Conservation (phyloP, 2,113 vertebrate genomes). For the Dicentrarchus labrax region DNA sequence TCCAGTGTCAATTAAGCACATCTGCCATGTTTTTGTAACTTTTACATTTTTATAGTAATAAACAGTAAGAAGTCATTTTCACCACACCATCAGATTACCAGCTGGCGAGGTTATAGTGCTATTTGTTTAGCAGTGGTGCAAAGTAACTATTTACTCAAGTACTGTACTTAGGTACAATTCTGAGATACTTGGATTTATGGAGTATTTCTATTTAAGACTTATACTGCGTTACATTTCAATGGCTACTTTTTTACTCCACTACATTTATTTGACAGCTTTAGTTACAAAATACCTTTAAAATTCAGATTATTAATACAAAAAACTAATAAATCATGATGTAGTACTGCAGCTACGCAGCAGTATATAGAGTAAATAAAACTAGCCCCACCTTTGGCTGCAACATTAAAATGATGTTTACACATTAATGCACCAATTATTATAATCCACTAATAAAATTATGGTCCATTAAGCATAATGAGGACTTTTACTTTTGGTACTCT, state of each 20-base stretch:
- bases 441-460: not conserved
- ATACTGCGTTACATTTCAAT: too few species aligned
- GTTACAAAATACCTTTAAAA: not conserved
- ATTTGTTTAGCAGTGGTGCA: not conserved
- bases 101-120: not conserved
- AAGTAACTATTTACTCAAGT: not conserved
- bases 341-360: not conserved
- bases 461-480: not conserved
- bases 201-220: too few species aligned
- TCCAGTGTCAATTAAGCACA: not conserved
- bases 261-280: not conserved
- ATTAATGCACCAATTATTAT: not conserved
- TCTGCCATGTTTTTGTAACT: not conserved
- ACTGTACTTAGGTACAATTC: too few species aligned
- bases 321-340: not conserved
- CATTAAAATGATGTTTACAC: not conserved
- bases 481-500: not conserved
- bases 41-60: too few species aligned
- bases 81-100: not conserved
- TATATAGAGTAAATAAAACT: not conserved
- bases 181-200: too few species aligned
- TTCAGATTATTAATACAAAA: not conserved
- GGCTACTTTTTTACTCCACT: not conserved
- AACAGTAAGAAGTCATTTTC: not conserved
- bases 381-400: not conserved